phyloP scores from a whole-genome alignment of 2,113 vertebrate species.

The Gopherus evgoodei region DNA sequence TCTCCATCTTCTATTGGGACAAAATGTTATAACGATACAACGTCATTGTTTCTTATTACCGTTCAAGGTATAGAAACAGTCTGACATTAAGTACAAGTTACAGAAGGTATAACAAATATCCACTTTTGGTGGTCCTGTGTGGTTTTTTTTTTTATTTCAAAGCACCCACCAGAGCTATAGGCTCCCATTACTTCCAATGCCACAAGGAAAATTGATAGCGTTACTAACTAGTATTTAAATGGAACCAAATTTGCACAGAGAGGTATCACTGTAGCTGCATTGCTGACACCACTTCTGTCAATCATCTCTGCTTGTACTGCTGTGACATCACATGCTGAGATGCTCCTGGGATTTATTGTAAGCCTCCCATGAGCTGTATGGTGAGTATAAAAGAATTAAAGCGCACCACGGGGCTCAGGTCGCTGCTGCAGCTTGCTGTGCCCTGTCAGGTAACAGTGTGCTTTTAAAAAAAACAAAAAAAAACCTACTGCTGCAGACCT shows the following conservation, averaged over 20 bases:
- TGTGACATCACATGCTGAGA: not conserved
- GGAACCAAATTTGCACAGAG: not conserved
- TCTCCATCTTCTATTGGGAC: slow-evolving; percentile 45
- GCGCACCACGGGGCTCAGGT: not conserved
- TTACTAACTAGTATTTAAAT: not conserved
- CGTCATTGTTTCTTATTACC: slow-evolving; percentile 61
- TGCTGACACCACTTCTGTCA: not conserved
- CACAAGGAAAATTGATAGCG: not conserved
- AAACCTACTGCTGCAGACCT: not conserved
- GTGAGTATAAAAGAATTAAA: not conserved
- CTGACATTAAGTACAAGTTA: not conserved
- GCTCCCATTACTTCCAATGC: not conserved
- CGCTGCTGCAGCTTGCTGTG: not conserved
- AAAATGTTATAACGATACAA: slow-evolving; percentile 57
- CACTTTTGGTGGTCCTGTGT: no score
- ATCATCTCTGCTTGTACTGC: not conserved
- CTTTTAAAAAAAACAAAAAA: not conserved
- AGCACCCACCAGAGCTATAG: not conserved
- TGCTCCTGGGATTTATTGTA: not conserved
- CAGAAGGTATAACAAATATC: no score
- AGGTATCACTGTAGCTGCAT: not conserved
- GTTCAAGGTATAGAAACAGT: not conserved
- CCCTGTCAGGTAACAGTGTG: fast-evolving
- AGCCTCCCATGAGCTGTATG: not conserved
- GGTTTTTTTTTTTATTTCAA: not conserved